Percentiles rank a stretch among this genome's conserved stretches.
Conservation (phyloP, 1,140 invertebrate species). For the Rhyacophila brunnea region DNA sequence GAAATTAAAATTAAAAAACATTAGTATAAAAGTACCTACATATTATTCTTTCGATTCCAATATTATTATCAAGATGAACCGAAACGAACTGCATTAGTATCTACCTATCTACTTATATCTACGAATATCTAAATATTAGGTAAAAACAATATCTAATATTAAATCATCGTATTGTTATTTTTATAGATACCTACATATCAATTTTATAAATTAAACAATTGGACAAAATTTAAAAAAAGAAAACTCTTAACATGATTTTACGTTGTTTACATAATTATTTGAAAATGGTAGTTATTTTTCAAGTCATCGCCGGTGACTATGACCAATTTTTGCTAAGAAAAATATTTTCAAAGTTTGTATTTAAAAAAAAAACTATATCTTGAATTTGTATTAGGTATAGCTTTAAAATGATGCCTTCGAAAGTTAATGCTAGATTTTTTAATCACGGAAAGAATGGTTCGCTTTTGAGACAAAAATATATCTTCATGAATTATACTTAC, state of each 20-base stretch:
- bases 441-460: not conserved
- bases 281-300: conserved; percentile 1
- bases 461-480: not conserved
- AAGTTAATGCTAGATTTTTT: conserved; percentile 20
- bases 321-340: conserved; percentile 19
- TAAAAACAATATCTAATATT: too few relatives aligned
- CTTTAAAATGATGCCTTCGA: conserved; percentile 36
- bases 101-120: too few relatives aligned
- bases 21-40: too few relatives aligned
- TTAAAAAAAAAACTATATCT: conserved; percentile 6
- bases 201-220: not conserved
- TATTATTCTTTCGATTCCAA: too few relatives aligned
- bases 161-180: too few relatives aligned
- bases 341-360: conserved; percentile 14
- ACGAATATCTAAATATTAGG: too few relatives aligned
- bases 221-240: not conserved
- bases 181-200: too few relatives aligned
- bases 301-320: conserved; percentile 3
- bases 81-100: too few relatives aligned
- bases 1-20: too few relatives aligned
- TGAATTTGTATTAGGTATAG: conserved; percentile 33
- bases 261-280: conserved; percentile 3
- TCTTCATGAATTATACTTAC: not conserved
- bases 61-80: too few relatives aligned
- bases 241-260: not conserved